Evolutionary conservation across 1,140 invertebrate species (phyloP), one percentile per base, ranked within the genome.

Genomic region (Pachypeltis micranthus): DNA sequence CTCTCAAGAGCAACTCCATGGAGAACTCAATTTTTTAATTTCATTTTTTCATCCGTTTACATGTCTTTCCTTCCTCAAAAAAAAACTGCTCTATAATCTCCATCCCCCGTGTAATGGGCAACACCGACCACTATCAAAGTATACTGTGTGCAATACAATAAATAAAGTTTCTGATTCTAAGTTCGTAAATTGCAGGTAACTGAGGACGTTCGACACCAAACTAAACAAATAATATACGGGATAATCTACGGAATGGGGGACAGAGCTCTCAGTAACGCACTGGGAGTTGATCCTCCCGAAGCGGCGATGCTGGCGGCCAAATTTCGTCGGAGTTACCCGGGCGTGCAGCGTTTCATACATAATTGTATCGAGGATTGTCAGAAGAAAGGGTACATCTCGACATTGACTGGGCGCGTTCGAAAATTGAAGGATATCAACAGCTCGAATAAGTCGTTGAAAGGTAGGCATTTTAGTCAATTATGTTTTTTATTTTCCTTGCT

Each of bases 241-340:
- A 93, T 99, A 67, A 87, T 99, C 56, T 98, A 98, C 74, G 96
- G 96, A n/a, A 98, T 98, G 83, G 92, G 95, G 12, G 78, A 83
- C 14, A 90, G 85, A 70, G 81, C 88, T 1, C 77, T 99, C n/a
- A 81, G 86, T 0, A 86, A 93, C 63, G 82, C 86, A 61, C 75
- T 98, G 21, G 83, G 83, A 61, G 81, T 95, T n/a, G 78, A 80
- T 2, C 87, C 91, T 74, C 75, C 83, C 55, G 88, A 95, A 70
- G 94, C 95, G 0, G 77, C 77, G 1, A 74, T 81, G 31, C 88
- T 96, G 74, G 85, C 90, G 67, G 83, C 87, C 62, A 80, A 82
- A 2, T 99, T 99, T 73, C 88, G 91, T 75, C 76, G 76, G 24
- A 83, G 83, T 2, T 97, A 93, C 76, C 86, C 90, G 25, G 82